Percentiles rank a stretch among this genome's conserved stretches.
phyloP scores from a whole-genome alignment of 2,113 vertebrate genomes.

The Hippocampus mohnikei region DNA sequence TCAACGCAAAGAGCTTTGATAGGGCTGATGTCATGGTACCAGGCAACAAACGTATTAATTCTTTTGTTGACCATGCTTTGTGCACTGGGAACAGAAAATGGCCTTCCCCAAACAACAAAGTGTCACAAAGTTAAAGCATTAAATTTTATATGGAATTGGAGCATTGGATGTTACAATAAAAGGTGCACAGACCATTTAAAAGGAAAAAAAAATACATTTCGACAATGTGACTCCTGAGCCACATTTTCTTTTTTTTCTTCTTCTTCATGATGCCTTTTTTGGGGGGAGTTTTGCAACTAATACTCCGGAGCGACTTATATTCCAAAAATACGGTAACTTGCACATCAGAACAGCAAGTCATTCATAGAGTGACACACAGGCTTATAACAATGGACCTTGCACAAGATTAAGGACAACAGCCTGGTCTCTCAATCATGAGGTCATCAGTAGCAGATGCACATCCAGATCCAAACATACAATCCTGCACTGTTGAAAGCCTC shows the following conservation, averaged over 20 bases:
- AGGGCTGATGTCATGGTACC: not conserved
- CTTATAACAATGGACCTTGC: not conserved
- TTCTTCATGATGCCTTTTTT: no score
- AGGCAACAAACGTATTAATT: not conserved
- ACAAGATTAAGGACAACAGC: constrained; percentile 9
- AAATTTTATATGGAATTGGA: no score
- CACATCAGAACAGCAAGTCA: not conserved
- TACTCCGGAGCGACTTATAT: no score
- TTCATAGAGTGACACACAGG: constrained; percentile 13
- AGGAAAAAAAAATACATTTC: not conserved
- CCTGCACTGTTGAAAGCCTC: constrained; percentile 24
- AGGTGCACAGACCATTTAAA: no score
- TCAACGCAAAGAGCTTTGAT: not conserved
- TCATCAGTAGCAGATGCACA: constrained; percentile 10
- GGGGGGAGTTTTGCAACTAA: no score
- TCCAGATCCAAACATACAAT: not conserved
- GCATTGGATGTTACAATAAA: no score
- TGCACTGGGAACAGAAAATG: not conserved
- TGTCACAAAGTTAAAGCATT: no score
- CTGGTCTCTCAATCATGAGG: not conserved
- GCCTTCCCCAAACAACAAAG: no score
- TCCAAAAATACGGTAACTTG: no score
- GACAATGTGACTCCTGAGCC: not conserved
- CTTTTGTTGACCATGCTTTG: not conserved
- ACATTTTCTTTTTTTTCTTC: not conserved